Evolutionary conservation across 2,797 vertebrate species (phyloP), one percentile per base, ranked within the genome.

Genomic region (Silurus lanzhouensis): DNA sequence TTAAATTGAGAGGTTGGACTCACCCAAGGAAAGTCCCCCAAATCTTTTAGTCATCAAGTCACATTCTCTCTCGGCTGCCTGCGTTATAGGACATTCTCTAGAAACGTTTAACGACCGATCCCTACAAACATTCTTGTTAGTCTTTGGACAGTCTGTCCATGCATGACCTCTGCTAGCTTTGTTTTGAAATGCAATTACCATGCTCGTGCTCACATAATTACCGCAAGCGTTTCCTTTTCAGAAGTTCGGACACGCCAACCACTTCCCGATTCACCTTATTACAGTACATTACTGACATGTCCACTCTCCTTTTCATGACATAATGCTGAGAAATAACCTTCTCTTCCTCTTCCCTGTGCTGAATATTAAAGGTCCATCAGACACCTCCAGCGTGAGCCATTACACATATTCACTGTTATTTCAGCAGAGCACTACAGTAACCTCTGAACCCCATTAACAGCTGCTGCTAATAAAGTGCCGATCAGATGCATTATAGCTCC

Each of bases 351-450:
- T 84, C 25, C n/a, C 46, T n/a, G 6, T 31, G 71, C 64, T 55
- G 89, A 93, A 92, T 94, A 93, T 94, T 93, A 93, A 94, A 93
- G 94, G 92, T 91, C 90, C 91, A 93, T 92, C 90, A 93, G 88
- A 88, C 89, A 85, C 90, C 90, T 92, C 89, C 91, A 93, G 90
- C 91, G 90, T 90, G 91, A 93, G 90, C 88, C 87, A 82, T 75
- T 90, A 92, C 86, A 90, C 84, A 88, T 92, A 84, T 92, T 90
- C 80, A 88, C 86, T 91, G 89, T 94, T 95, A 83, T 94, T 94
- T 93, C 92, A 90, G 91, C 91, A 85, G 85, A 88, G 89, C 88
- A 87, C 90, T 90, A 88, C 80, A 82, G 89, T 93, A 91, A 94
- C 92, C 92, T 88, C 84, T 92, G 88, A 85, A 91, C 91, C 85